Evolutionary conservation across 64 coral and sea anemone genomes (phyloP), one percentile per base, ranked within the genome.

Genomic region (Actinia tenebrosa): DNA sequence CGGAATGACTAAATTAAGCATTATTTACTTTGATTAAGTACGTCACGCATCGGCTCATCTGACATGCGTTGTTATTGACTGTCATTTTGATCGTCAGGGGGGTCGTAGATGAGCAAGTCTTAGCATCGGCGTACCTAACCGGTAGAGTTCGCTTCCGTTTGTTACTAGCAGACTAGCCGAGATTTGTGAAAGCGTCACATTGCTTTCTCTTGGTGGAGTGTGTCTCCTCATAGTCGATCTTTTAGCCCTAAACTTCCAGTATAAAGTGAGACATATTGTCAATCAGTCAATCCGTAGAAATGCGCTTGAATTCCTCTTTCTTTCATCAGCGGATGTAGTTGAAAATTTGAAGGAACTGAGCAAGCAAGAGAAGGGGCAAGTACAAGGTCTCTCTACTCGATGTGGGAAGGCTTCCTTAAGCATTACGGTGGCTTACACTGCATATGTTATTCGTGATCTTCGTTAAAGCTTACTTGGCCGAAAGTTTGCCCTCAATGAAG

Each of bases 401-500:
- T 50, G 69, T 53, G 50, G 79, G 79, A 45, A 81, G 79, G 79
- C 79, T 81, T 81, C 50, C 79, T 50, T 50, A 53, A 53, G 79
- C 79, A 81, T 81, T 53, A 53, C 79, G 44, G 79, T 81, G 79
- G 79, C 79, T 50, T 50, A 81, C 43, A 45, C 79, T 81, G 42
- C 79, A 81, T 53, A 81, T 81, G 79, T 81, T 58, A 58, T 58
- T 81, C 79, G 79, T 81, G 79, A 81, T 81, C 69, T 75, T 75
- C 10, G 69, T 75, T 81, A 81, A 81, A 81, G 79, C 79, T 81
- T 81, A 50, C 50, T 50, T 53, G 79, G 79, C 79, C 79, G 79
- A 81, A 81, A 81, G 79, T 81, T 81, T 81, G 79, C 50, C 44
- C 79, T 81, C 79, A 81, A 81, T 81, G 79, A 81, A 81, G 79